Conservation (phyloP, 2,797 vertebrate species). For the Manis javanica region DNA sequence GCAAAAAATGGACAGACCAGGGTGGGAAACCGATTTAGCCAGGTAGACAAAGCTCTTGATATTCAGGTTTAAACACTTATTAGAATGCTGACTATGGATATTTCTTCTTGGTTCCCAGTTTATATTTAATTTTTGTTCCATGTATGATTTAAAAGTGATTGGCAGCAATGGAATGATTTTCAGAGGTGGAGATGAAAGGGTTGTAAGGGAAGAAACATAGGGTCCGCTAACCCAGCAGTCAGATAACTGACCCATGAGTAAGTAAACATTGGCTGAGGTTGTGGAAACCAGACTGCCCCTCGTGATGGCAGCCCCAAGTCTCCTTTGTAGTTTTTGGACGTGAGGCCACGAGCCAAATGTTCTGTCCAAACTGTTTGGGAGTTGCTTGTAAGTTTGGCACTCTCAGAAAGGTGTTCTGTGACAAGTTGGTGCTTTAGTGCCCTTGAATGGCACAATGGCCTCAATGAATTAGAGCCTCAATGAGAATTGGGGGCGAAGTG, state of each 20-base stretch:
- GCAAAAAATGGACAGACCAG: background rate
- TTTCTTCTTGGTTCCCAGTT: constrained; percentile 13
- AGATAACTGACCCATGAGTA: constrained; percentile 63
- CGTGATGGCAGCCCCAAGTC: constrained; percentile 44
- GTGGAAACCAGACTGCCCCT: constrained; percentile 56
- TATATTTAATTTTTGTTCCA: constrained; percentile 45
- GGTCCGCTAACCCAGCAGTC: constrained; percentile 50
- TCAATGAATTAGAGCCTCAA: background rate
- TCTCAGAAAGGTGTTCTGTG: constrained; percentile 53
- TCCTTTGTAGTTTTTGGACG: constrained; percentile 62
- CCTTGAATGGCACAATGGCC: background rate
- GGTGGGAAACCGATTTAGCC: background rate
- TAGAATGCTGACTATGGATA: constrained; percentile 32
- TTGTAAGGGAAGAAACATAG: constrained; percentile 37
- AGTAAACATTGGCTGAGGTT: constrained; percentile 68
- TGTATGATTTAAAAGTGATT: constrained; percentile 50
- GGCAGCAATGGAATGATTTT: constrained; percentile 35
- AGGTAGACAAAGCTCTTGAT: constrained; percentile 17
- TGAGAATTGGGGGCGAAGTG: background rate
- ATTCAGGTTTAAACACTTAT: background rate
- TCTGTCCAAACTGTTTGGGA: constrained; percentile 68
- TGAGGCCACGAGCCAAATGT: constrained; percentile 56
- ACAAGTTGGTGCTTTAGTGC: constrained; percentile 40
- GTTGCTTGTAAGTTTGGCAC: constrained; percentile 48
- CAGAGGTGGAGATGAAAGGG: constrained; percentile 58